phyloP scores from a whole-genome alignment of 2,888 invertebrate genomes.

The Apamea monoglypha region DNA sequence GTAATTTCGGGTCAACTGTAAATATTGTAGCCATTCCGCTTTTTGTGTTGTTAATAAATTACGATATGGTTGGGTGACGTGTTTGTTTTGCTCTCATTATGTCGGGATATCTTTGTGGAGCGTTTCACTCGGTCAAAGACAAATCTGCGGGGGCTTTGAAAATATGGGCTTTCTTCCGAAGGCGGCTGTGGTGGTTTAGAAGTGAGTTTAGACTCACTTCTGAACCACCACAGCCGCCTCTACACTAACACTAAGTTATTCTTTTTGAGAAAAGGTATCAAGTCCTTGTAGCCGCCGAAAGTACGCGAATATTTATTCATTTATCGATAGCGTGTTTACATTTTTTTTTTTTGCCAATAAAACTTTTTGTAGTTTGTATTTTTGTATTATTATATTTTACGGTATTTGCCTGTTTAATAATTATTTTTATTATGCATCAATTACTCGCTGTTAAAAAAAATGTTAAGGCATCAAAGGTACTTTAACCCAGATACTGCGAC shows the following conservation, averaged over 20 bases:
- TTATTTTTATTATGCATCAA: too few species aligned
- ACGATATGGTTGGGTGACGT: constrained; percentile 78
- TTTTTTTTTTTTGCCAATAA: neutral
- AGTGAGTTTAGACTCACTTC: constrained; percentile 27
- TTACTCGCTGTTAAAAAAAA: too few species aligned
- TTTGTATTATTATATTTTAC: neutral
- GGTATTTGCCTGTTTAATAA: neutral
- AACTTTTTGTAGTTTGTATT: neutral
- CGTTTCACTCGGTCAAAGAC: constrained; percentile 64
- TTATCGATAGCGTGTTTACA: neutral
- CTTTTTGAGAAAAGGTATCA: neutral
- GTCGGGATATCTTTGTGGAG: constrained; percentile 72
- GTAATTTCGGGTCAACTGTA: constrained; percentile 85
- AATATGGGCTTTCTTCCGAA: constrained; percentile 58
- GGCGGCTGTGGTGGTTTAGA: constrained; percentile 16
- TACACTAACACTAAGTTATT: neutral
- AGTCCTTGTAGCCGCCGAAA: neutral
- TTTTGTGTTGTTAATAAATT: constrained; percentile 86
- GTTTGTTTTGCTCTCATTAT: constrained; percentile 79
- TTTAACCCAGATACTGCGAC: neutral
- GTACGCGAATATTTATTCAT: too few species aligned
- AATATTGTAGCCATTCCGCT: constrained; percentile 85
- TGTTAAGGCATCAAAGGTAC: neutral
- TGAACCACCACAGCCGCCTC: too few species aligned
- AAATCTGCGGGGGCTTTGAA: constrained; percentile 71